Evolutionary conservation across 2,113 vertebrate species (phyloP).

Genomic region (Numida meleagris): DNA sequence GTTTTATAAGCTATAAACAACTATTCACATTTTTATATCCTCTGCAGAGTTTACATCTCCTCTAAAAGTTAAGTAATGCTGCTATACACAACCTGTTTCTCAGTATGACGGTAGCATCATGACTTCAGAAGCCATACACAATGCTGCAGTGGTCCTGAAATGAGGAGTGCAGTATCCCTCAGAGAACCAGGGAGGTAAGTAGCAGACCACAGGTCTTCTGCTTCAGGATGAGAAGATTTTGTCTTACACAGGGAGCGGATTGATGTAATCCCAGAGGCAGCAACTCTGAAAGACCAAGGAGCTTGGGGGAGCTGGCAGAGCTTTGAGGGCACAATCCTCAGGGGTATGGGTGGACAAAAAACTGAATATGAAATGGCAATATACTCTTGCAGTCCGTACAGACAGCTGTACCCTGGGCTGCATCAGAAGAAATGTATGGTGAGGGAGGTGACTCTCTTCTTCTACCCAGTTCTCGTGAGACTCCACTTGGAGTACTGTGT

Average conservation of each 20-base stretch:
- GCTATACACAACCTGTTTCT: not conserved
- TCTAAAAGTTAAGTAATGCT: not conserved
- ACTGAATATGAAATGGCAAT: not conserved
- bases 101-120: not conserved
- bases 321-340: not conserved
- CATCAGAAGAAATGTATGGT: not conserved
- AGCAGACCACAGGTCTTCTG: not conserved
- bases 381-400: not conserved
- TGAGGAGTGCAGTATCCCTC: fast-evolving
- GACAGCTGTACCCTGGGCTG: not conserved
- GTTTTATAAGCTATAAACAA: not conserved
- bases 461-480: not conserved
- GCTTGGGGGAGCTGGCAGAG: not conserved
- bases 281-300: not conserved
- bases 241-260: not conserved
- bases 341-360: not conserved
- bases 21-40: not conserved
- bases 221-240: not conserved
- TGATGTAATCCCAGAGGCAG: not conserved
- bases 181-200: not conserved
- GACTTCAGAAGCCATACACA: not conserved
- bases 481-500: not conserved
- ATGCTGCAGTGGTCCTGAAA: not conserved
- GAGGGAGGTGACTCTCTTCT: not conserved
- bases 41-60: not conserved